These are phyloP conservation scores for Crotalus helleri DNA, from an alignment of 2,113 vertebrate genomes.

Conservation along the genomic window DNA sequence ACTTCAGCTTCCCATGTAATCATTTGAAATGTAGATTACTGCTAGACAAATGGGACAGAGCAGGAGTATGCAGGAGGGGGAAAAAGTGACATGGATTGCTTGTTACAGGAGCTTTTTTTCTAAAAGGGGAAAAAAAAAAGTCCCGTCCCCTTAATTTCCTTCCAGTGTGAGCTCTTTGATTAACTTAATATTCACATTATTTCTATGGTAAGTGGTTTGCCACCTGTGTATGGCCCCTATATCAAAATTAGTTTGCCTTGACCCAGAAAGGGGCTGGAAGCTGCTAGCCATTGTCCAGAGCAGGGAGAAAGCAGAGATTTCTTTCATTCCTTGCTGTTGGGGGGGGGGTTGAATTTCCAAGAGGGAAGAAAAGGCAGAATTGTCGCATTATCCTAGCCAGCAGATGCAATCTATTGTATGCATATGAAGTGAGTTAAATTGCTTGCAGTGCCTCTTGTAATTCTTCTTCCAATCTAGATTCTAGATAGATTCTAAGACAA, in stretches of 20 bases:
- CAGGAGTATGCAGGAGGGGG: constrained; percentile 70
- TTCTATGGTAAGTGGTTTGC: constrained; percentile 66
- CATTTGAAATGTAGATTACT: constrained; percentile 91
- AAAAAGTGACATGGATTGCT: constrained; percentile 77
- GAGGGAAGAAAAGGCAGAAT: background rate
- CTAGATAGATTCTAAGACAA: background rate
- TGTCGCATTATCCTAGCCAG: background rate
- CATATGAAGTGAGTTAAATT: background rate
- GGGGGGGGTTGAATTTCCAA: background rate
- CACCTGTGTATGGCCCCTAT: constrained; percentile 47
- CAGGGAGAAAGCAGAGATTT: background rate
- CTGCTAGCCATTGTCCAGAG: constrained; percentile 11
- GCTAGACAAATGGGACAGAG: constrained; percentile 84
- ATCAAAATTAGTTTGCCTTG: constrained; percentile 37
- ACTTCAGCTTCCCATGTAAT: constrained; percentile 87
- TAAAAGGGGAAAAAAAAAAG: constrained; percentile 1
- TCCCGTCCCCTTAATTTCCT: constrained; percentile 57
- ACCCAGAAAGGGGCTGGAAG: constrained; percentile 34
- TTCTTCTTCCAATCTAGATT: background rate
- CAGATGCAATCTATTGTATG: background rate
- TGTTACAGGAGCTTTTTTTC: constrained; percentile 67
- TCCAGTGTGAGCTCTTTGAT: constrained; percentile 68
- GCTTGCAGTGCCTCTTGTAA: background rate
- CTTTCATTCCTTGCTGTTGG: background rate
- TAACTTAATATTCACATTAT: constrained; percentile 78